These are phyloP conservation scores for Circaetus cinerascens DNA, from an alignment of 2,113 vertebrate genomes.

Conservation along the genomic window DNA sequence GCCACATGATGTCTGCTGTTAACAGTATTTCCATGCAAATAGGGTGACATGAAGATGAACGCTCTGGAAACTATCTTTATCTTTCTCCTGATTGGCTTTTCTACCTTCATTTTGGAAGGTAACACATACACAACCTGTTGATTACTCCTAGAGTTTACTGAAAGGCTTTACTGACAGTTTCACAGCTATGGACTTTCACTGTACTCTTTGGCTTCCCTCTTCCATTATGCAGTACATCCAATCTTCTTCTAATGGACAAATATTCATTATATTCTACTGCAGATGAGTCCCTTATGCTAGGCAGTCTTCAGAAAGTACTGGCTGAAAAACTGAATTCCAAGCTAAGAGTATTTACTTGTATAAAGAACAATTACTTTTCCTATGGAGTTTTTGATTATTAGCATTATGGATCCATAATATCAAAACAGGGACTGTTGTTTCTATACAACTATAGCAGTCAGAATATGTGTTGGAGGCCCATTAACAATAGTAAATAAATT, in stretches of 20 bases:
- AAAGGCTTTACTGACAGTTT: slow-evolving; percentile 26
- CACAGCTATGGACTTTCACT: background rate
- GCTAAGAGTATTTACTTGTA: background rate
- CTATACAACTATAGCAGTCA: background rate
- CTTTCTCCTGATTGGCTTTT: slow-evolving; percentile 49
- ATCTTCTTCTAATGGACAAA: background rate
- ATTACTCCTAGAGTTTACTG: slow-evolving; percentile 39
- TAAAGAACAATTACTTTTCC: background rate
- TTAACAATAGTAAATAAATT: background rate
- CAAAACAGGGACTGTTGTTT: background rate
- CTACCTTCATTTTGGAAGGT: slow-evolving; percentile 46
- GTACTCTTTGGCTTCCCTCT: background rate
- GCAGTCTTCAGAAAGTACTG: background rate
- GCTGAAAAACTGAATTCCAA: background rate
- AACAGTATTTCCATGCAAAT: slow-evolving; percentile 76
- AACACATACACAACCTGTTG: slow-evolving; percentile 55
- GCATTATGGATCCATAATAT: background rate
- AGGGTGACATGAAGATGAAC: slow-evolving; percentile 43
- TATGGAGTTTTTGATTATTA: background rate
- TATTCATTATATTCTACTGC: background rate
- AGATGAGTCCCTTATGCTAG: background rate
- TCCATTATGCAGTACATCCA: background rate
- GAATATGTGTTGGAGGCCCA: background rate
- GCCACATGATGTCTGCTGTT: slow-evolving; percentile 55
- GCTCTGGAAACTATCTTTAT: slow-evolving; percentile 55